Evolutionary conservation across 2,113 vertebrate species (phyloP).

Genomic region (Prunella himalayana): DNA sequence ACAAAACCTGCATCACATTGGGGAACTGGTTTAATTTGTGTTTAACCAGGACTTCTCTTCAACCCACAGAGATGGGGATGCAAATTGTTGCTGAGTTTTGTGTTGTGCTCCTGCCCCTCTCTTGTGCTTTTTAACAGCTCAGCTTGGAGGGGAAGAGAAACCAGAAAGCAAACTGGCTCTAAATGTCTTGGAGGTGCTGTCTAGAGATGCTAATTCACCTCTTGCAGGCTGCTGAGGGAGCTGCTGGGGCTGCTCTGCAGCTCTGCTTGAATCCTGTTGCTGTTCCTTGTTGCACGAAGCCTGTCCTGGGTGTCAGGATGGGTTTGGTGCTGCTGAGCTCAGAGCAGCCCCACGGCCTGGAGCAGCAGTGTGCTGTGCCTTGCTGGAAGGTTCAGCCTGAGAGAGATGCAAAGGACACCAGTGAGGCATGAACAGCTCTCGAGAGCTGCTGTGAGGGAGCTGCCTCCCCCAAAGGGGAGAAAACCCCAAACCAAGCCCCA

Average conservation of each 20-base stretch:
- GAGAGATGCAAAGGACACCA: not conserved
- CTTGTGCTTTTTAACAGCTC: not conserved
- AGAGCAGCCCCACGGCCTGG: not conserved
- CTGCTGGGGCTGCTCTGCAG: not conserved
- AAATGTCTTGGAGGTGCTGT: not conserved
- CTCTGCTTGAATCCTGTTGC: not conserved
- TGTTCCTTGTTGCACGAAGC: not conserved
- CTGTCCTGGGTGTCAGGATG: not conserved
- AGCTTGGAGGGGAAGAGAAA: not conserved
- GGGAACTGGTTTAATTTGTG: not conserved
- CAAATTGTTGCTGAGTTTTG: not conserved
- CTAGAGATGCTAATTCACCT: not conserved
- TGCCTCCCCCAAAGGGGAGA: not conserved
- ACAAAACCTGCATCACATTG: not conserved
- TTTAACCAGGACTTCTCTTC: not conserved
- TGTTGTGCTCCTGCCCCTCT: not conserved
- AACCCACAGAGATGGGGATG: not conserved
- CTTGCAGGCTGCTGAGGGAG: not conserved
- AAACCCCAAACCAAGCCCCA: not conserved
- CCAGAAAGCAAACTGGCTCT: not conserved
- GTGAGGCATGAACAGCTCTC: not conserved
- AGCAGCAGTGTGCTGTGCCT: not conserved
- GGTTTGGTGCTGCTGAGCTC: not conserved
- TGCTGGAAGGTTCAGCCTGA: slow-evolving; percentile 39
- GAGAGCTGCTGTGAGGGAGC: not conserved